These are phyloP conservation scores for Bursaphelenchus okinawaensis DNA, from an alignment of 2,888 invertebrate species.

Conservation along the genomic window DNA sequence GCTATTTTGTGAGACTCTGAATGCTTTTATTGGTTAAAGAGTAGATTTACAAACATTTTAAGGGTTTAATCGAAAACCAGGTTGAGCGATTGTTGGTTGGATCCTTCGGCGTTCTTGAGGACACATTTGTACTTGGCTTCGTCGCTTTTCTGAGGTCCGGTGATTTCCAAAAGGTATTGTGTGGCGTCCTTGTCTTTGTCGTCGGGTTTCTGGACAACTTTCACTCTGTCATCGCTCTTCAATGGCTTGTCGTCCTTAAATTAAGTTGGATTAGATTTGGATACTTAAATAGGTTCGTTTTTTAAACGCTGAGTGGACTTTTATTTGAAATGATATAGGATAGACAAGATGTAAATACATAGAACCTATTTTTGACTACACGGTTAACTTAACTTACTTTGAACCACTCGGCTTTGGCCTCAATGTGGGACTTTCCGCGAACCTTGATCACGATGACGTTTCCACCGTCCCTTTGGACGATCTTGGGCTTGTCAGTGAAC, in stretches of 20 bases:
- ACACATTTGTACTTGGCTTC: conserved; percentile 47
- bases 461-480: conserved; percentile 57
- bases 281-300: too few relatives aligned
- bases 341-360: too few relatives aligned
- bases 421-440: conserved; percentile 55
- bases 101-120: conserved; percentile 56
- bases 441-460: conserved; percentile 56
- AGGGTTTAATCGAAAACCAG: conserved; percentile 45
- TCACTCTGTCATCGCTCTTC: conserved; percentile 51
- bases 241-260: conserved; percentile 57
- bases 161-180: conserved; percentile 53
- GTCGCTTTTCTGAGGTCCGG: conserved; percentile 54
- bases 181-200: conserved; percentile 54
- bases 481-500: conserved; percentile 58
- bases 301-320: too few relatives aligned
- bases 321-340: too few relatives aligned
- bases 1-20: too few relatives aligned
- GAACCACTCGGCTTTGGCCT: conserved; percentile 56
- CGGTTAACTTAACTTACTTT: conserved; percentile 52
- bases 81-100: conserved; percentile 57
- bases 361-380: too few relatives aligned
- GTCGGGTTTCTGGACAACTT: conserved; percentile 52
- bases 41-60: too few relatives aligned
- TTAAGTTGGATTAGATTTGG: too few relatives aligned
- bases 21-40: too few relatives aligned